Evolutionary conservation across 2,797 vertebrate species (phyloP).

Genomic region (Hemitrygon akajei): DNA sequence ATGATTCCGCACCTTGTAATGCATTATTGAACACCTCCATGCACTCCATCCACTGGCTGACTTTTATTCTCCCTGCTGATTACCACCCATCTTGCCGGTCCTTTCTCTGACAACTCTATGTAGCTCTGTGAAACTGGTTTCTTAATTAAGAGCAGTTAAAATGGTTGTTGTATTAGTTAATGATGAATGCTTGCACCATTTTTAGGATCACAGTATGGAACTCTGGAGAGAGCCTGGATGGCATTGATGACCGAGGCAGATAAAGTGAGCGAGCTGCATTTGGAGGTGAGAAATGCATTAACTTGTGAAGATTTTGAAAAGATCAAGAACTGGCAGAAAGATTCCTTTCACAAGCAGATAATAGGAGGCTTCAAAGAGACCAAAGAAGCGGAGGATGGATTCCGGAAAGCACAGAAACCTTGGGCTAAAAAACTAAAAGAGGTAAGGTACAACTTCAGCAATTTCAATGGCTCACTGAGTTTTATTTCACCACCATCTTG

Average conservation of each 20-base stretch:
- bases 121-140: neutral
- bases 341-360: slow-evolving; percentile 95
- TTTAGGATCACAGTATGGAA: slow-evolving; percentile 91
- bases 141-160: neutral
- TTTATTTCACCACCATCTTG: neutral
- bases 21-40: too few relatives aligned
- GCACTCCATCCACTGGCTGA: too few relatives aligned
- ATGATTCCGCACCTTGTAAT: too few relatives aligned
- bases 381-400: slow-evolving; percentile 92
- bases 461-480: neutral
- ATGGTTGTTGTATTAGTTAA: neutral
- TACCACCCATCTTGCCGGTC: too few relatives aligned
- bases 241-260: slow-evolving; percentile 84
- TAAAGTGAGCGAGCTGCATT: slow-evolving; percentile 90
- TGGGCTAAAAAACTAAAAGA: slow-evolving; percentile 98
- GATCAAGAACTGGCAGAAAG: slow-evolving; percentile 98
- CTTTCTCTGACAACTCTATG: too few relatives aligned
- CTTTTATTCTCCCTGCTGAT: too few relatives aligned
- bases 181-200: neutral
- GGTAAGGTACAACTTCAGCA: slow-evolving; percentile 55
- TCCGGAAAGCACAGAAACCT: slow-evolving; percentile 93
- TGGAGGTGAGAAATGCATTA: slow-evolving; percentile 81
- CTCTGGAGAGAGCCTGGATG: slow-evolving; percentile 84
- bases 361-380: slow-evolving; percentile 97
- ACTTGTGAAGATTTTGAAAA: slow-evolving; percentile 86